These are phyloP conservation scores for Coendou prehensilis DNA, from an alignment of 2,797 vertebrate species.

Conservation along the genomic window DNA sequence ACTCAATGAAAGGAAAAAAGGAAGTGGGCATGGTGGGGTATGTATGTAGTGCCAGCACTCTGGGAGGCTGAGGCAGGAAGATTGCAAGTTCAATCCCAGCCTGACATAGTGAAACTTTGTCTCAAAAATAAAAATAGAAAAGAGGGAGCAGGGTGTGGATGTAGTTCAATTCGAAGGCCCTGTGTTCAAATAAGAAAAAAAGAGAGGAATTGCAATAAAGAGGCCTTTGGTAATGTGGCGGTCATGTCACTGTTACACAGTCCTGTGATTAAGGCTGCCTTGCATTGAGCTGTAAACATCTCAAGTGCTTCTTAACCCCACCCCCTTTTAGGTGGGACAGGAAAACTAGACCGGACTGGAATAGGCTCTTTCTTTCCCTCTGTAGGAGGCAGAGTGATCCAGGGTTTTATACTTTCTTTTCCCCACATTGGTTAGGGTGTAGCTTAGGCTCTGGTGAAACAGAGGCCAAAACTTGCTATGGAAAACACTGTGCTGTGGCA, in stretches of 20 bases:
- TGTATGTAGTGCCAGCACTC: too few relatives aligned
- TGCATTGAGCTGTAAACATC: background rate
- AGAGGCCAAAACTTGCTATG: background rate
- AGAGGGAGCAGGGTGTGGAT: background rate
- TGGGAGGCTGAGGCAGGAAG: background rate
- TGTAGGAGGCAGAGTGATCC: background rate
- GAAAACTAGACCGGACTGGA: background rate
- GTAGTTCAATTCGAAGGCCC: background rate
- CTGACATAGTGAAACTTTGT: background rate
- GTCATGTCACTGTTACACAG: background rate
- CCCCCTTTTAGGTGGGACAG: background rate
- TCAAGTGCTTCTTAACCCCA: background rate
- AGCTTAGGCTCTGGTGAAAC: background rate
- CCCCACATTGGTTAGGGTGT: background rate
- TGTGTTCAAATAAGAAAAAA: background rate
- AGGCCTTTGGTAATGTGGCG: background rate
- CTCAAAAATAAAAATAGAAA: background rate
- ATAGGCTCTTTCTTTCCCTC: background rate
- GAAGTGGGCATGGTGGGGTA: background rate
- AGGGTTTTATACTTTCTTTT: background rate
- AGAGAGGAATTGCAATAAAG: background rate
- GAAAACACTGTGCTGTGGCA: background rate
- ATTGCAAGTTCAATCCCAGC: background rate
- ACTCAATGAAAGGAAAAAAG: background rate
- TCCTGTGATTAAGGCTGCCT: background rate